A percentile compares a stretch with the other conserved stretches of the same genome.
Evolutionary conservation across 2,888 invertebrate genomes (phyloP).

Genomic region (Tricholauxania praeusta): DNA sequence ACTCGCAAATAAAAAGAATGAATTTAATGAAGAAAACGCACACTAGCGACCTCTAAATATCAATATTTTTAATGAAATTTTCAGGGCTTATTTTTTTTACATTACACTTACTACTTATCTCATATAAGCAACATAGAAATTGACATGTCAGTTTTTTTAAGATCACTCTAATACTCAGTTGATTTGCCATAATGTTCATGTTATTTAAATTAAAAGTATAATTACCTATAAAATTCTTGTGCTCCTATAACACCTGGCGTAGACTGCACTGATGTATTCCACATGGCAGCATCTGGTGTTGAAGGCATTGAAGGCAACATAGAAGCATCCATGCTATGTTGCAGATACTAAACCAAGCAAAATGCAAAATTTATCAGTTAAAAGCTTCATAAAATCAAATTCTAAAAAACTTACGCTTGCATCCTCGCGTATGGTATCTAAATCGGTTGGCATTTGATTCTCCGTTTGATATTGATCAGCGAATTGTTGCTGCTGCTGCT

Average conservation of each 20-base stretch:
- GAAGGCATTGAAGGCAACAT: conserved; percentile 80
- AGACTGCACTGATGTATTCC: conserved; percentile 70
- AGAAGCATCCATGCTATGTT: conserved; percentile 80
- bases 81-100: too few relatives aligned
- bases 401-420: conserved; percentile 78
- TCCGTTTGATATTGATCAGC: conserved; percentile 19
- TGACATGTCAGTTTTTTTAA: too few relatives aligned
- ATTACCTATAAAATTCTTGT: conserved; percentile 94
- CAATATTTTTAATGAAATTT: too few relatives aligned
- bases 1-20: too few relatives aligned
- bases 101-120: too few relatives aligned
- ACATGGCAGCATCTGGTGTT: conserved; percentile 72
- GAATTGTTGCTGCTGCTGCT: conserved; percentile 34
- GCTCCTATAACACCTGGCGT: conserved; percentile 98
- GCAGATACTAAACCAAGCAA: conserved; percentile 51
- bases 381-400: background rate
- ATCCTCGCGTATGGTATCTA: conserved; percentile 77
- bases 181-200: too few relatives aligned
- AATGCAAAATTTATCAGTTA: conserved; percentile 12
- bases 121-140: too few relatives aligned
- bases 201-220: background rate
- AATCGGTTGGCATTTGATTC: conserved; percentile 54
- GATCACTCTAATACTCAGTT: too few relatives aligned
- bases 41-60: too few relatives aligned
- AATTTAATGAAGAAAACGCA: too few relatives aligned